Conservation (phyloP, 2,888 invertebrate genomes). For the Tinea trinotella region DNA sequence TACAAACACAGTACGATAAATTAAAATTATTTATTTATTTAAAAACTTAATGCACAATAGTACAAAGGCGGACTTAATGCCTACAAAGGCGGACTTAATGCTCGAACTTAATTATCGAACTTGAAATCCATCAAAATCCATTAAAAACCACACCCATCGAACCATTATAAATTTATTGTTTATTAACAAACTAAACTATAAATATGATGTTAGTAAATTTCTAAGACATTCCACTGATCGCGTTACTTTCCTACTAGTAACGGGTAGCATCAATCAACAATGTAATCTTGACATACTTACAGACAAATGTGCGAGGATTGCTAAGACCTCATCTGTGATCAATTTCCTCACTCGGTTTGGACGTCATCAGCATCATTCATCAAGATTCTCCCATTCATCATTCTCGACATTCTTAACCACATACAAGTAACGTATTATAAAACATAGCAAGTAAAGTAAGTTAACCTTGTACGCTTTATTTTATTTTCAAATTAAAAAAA, state of each 20-base stretch:
- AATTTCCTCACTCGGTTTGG: constrained; percentile 28
- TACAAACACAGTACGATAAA: too few relatives aligned
- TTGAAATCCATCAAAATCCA: too few relatives aligned
- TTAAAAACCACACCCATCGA: too few relatives aligned
- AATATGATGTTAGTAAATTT: too few relatives aligned
- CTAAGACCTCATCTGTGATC: constrained; percentile 29
- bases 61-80: too few relatives aligned
- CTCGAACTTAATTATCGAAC: too few relatives aligned
- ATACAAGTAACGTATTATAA: not conserved
- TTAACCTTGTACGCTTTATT: not conserved
- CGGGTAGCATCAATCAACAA: constrained; percentile 25
- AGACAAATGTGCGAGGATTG: constrained; percentile 16
- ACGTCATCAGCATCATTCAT: constrained; percentile 38
- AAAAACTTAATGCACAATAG: too few relatives aligned
- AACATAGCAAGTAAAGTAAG: not conserved
- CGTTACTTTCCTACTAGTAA: constrained; percentile 10
- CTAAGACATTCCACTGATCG: too few relatives aligned
- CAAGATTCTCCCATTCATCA: constrained; percentile 47
- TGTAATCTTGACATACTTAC: constrained; percentile 36
- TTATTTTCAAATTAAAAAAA: not conserved
- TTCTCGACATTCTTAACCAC: constrained; percentile 31
- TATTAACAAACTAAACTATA: too few relatives aligned
- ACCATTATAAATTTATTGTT: too few relatives aligned
- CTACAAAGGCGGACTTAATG: too few relatives aligned
- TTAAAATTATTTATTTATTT: too few relatives aligned